phyloP scores from a whole-genome alignment of 1,140 invertebrate genomes.

The Dendrolimus punctatus region DNA sequence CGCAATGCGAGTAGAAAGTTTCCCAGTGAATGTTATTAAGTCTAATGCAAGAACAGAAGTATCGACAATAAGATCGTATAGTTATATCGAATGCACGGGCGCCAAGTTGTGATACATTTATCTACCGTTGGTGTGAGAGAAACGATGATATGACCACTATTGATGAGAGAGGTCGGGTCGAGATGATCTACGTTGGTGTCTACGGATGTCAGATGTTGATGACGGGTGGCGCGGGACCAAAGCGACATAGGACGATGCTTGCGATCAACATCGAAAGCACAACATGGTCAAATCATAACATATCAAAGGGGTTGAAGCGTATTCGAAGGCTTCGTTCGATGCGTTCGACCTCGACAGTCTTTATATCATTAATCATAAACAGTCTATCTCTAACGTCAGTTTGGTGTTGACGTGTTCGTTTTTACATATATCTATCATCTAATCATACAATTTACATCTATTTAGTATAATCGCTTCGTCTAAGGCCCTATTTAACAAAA shows the following conservation, averaged over 20 bases:
- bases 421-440: slow-evolving; percentile 39
- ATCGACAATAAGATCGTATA: slow-evolving; percentile 29
- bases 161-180: slow-evolving; percentile 52
- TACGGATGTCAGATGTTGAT: slow-evolving; percentile 40
- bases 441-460: slow-evolving; percentile 56
- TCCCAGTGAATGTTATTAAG: slow-evolving; percentile 33
- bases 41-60: slow-evolving; percentile 31
- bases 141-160: slow-evolving; percentile 58
- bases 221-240: slow-evolving; percentile 53
- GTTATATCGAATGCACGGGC: slow-evolving; percentile 46
- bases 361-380: slow-evolving; percentile 33
- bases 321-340: slow-evolving; percentile 35
- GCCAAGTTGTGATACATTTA: slow-evolving; percentile 71
- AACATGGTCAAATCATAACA: slow-evolving; percentile 51
- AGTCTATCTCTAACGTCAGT: slow-evolving; percentile 44
- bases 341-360: slow-evolving; percentile 64
- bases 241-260: slow-evolving; percentile 49
- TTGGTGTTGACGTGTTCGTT: slow-evolving; percentile 49
- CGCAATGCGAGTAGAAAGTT: slow-evolving; percentile 53
- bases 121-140: slow-evolving; percentile 63
- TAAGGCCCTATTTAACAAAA: slow-evolving; percentile 65
- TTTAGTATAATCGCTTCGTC: slow-evolving; percentile 40
- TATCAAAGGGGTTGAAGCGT: slow-evolving; percentile 24
- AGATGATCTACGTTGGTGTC: slow-evolving; percentile 47
- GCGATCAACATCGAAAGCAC: slow-evolving; percentile 64